Evolutionary conservation across 2,888 invertebrate genomes (phyloP).

Genomic region (Trilocha varians): DNA sequence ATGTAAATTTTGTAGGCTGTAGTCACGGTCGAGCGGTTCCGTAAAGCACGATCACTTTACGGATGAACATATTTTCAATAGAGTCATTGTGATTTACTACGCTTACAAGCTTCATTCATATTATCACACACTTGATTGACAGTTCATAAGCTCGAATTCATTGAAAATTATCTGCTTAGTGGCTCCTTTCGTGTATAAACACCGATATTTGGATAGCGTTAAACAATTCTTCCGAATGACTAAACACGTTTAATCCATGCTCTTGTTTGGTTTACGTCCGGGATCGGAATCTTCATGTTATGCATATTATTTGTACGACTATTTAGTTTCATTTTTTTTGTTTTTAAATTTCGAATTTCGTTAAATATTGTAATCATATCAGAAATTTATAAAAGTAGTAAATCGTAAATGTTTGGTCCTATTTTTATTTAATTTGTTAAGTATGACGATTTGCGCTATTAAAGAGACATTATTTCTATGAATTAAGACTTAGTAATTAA

Average conservation of each 20-base stretch:
- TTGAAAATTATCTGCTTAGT: conserved; percentile 69
- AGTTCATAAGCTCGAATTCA: conserved; percentile 47
- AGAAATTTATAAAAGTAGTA: not conserved
- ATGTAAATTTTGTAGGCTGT: conserved; percentile 1
- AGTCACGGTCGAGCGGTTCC: conserved; percentile 18
- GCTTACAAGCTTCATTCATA: conserved; percentile 34
- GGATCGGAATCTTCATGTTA: conserved; percentile 34
- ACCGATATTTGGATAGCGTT: conserved; percentile 69
- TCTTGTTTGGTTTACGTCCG: conserved; percentile 46
- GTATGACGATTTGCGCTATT: too few species aligned
- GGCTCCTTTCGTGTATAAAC: conserved; percentile 50
- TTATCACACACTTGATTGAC: conserved; percentile 54
- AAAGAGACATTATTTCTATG: too few species aligned
- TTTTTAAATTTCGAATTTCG: conserved; percentile 30
- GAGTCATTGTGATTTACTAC: conserved; percentile 28
- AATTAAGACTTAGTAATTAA: too few species aligned
- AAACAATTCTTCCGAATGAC: conserved; percentile 69
- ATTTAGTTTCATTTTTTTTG: conserved; percentile 61
- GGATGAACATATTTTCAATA: conserved; percentile 24
- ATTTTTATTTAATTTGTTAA: too few species aligned
- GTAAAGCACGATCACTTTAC: conserved; percentile 15
- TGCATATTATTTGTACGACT: conserved; percentile 44
- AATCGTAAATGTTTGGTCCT: not conserved
- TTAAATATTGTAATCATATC: not conserved
- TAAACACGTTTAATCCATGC: conserved; percentile 48